Evolutionary conservation across 2,888 invertebrate species (phyloP).

Genomic region (Dryadula phaetusa): DNA sequence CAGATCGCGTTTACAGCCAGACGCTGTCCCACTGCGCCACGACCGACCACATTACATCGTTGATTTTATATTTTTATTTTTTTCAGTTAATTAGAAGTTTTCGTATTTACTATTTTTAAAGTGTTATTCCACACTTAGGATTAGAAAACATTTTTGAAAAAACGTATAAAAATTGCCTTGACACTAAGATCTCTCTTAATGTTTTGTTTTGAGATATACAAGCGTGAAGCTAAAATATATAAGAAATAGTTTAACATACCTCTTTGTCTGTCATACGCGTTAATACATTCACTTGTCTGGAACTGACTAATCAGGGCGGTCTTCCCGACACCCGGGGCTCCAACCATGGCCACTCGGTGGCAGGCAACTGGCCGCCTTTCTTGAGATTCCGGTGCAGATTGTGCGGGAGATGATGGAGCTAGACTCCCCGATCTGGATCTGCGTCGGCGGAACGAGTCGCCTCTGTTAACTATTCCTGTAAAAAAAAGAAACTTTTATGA

Average conservation of each 20-base stretch:
- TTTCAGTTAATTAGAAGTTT: background rate
- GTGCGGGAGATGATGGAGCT: conserved; percentile 85
- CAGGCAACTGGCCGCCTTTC: conserved; percentile 83
- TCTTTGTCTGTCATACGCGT: conserved; percentile 94
- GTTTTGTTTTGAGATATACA: no score
- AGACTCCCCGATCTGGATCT: conserved; percentile 93
- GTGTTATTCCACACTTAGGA: no score
- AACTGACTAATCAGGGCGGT: conserved; percentile 94
- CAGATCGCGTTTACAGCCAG: no score
- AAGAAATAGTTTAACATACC: no score
- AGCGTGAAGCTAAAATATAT: no score
- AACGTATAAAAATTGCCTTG: conserved; percentile 35
- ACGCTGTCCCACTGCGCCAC: no score
- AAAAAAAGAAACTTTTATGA: conserved; percentile 26
- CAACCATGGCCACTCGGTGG: conserved; percentile 89
- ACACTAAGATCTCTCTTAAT: no score
- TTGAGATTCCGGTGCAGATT: conserved; percentile 73
- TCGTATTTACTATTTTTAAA: no score
- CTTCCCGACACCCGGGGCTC: conserved; percentile 93
- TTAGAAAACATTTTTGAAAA: no score
- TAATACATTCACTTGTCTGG: conserved; percentile 96
- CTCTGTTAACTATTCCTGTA: conserved; percentile 95
- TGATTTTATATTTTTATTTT: no score
- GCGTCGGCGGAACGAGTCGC: conserved; percentile 95
- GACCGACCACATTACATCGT: no score